These are phyloP conservation scores for Tragelaphus buxtoni DNA, from an alignment of 2,113 vertebrate species.

Conservation along the genomic window DNA sequence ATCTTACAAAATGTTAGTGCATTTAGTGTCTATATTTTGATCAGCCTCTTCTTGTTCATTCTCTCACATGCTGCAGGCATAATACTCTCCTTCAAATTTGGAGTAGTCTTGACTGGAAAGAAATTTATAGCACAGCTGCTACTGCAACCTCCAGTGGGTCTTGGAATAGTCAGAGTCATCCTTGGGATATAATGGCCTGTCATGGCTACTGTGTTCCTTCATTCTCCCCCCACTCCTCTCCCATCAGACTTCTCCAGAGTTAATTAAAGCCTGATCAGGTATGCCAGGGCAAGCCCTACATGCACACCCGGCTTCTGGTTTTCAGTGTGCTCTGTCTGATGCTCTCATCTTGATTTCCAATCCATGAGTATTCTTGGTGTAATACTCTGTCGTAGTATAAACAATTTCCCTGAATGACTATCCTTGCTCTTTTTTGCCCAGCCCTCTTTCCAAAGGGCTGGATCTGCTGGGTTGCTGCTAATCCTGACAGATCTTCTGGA, in stretches of 20 bases:
- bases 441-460: background rate
- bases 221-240: background rate
- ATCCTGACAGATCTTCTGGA: background rate
- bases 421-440: background rate
- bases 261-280: background rate
- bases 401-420: background rate
- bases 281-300: background rate
- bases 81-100: background rate
- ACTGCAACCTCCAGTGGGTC: background rate
- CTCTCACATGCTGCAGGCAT: background rate
- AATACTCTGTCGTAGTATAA: background rate
- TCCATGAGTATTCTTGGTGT: background rate
- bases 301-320: background rate
- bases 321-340: background rate
- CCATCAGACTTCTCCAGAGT: background rate
- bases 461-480: background rate
- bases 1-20: background rate
- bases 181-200: background rate
- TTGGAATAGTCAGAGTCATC: background rate
- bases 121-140: background rate
- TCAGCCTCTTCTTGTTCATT: background rate
- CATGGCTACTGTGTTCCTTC: background rate
- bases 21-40: background rate
- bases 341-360: background rate
- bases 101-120: background rate